These are phyloP conservation scores for Drosophila simulans DNA, from an alignment of 1,140 invertebrate species.

Conservation along the genomic window DNA sequence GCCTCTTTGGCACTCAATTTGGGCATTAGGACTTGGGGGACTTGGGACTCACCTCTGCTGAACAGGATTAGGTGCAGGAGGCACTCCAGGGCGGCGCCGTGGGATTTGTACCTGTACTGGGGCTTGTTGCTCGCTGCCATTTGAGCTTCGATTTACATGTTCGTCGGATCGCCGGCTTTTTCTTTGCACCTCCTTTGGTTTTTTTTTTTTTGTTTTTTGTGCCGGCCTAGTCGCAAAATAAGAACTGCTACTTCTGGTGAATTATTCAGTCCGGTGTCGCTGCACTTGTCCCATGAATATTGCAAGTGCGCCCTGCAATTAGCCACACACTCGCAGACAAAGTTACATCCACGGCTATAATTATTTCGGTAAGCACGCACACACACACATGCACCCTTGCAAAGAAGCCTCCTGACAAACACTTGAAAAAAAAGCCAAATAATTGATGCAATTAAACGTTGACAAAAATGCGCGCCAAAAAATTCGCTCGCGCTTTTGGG, in stretches of 20 bases:
- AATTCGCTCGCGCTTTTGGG: conserved; percentile 22
- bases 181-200: neutral
- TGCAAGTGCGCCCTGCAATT: conserved; percentile 60
- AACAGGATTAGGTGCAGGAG: conserved; percentile 64
- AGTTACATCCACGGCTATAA: conserved; percentile 1
- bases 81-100: conserved; percentile 51
- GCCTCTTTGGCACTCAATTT: neutral
- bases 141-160: conserved; percentile 56
- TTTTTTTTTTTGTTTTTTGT: neutral
- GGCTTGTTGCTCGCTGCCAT: conserved; percentile 58
- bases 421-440: conserved; percentile 25
- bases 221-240: conserved; percentile 3
- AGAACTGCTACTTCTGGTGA: conserved; percentile 24
- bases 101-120: conserved; percentile 48
- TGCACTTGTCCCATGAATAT: conserved; percentile 62
- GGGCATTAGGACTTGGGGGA: neutral
- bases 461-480: conserved; percentile 68
- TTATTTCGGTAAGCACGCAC: neutral
- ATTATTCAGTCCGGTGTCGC: conserved; percentile 37
- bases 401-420: neutral
- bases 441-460: conserved; percentile 8
- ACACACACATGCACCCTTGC: neutral
- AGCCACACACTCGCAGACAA: conserved; percentile 14
- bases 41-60: conserved; percentile 50
- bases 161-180: conserved; percentile 17